These are phyloP conservation scores for Ladona fulva DNA, from an alignment of 1,140 invertebrate genomes.

Conservation along the genomic window DNA sequence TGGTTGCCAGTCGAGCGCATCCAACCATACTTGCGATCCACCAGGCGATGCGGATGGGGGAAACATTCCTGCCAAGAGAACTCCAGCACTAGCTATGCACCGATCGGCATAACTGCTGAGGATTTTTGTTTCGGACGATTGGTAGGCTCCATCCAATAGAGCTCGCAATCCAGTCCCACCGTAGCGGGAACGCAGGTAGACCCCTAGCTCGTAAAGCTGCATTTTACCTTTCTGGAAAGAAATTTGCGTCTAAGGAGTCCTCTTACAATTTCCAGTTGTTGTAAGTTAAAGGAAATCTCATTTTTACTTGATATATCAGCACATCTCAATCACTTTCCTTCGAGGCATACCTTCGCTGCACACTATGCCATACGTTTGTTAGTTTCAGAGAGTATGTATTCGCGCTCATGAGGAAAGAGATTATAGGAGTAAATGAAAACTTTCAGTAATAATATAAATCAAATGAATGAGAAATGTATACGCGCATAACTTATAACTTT, in stretches of 20 bases:
- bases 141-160: slow-evolving; percentile 49
- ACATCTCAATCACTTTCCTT: too few relatives aligned
- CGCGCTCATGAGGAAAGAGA: too few relatives aligned
- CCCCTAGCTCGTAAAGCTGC: slow-evolving; percentile 66
- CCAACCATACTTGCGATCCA: slow-evolving; percentile 58
- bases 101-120: slow-evolving; percentile 72
- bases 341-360: too few relatives aligned
- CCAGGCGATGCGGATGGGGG: slow-evolving; percentile 44
- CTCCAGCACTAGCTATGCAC: slow-evolving; percentile 77
- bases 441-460: too few relatives aligned
- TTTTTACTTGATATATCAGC: too few relatives aligned
- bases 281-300: too few relatives aligned
- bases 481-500: too few relatives aligned
- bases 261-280: too few relatives aligned
- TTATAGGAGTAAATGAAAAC: too few relatives aligned
- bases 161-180: slow-evolving; percentile 37
- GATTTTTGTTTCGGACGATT: slow-evolving; percentile 53
- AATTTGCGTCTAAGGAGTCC: neutral
- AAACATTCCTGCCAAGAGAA: slow-evolving; percentile 72
- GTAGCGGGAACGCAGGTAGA: slow-evolving; percentile 60
- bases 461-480: too few relatives aligned
- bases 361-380: too few relatives aligned
- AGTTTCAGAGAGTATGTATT: too few relatives aligned
- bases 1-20: slow-evolving; percentile 71
- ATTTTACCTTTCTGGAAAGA: slow-evolving; percentile 62